Evolutionary conservation across 2,888 invertebrate species (phyloP), one percentile per base, ranked within the genome.

Genomic region (Drosophila siamana): DNA sequence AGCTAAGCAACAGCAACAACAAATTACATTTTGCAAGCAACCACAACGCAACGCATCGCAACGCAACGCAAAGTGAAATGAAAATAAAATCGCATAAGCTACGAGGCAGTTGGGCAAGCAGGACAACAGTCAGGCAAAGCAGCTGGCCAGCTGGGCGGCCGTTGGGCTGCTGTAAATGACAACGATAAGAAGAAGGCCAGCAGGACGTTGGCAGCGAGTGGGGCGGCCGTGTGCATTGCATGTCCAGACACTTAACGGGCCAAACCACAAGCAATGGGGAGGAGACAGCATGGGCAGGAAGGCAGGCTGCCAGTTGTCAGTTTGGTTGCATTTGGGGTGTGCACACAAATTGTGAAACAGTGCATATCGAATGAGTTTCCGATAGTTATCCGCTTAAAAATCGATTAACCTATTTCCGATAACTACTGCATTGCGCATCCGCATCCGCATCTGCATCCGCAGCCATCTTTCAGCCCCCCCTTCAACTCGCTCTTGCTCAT

Each of bases 341-440:
- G 24, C 26, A 47, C 26, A 47, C 52, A 76, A 66, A 55, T 74
- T 82, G 83, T 74, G 84, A 82, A 89, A 79, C 89, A 89, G 86
- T 83, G 88, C 89, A 80, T 90, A 86, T 86, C 86, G 86, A 80
- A 89, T 85, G 86, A 79, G 88, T 82, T 90, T 90, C 86, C 89
- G 85, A 89, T 87, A 87, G 90, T 82, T 72, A 86, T 89, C 85
- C 88, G 86, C 86, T 90, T 90, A 86, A 90, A 90, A 90, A 88
- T 90, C 90, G 90, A 90, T 90, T 90, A 90, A 90, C 90, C 90
- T 81, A 90, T 90, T 90, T 90, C 89, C 90, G 89, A 90, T 90
- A 88, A 87, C 89, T 80, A 86, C 90, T 88, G 90, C 90, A 90
- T 85, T 90, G 90, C 90, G 90, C 90, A 88, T 83, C 80, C 80